Evolutionary conservation across 1,140 invertebrate species (phyloP).

Genomic region (Pachypeltis micranthus): DNA sequence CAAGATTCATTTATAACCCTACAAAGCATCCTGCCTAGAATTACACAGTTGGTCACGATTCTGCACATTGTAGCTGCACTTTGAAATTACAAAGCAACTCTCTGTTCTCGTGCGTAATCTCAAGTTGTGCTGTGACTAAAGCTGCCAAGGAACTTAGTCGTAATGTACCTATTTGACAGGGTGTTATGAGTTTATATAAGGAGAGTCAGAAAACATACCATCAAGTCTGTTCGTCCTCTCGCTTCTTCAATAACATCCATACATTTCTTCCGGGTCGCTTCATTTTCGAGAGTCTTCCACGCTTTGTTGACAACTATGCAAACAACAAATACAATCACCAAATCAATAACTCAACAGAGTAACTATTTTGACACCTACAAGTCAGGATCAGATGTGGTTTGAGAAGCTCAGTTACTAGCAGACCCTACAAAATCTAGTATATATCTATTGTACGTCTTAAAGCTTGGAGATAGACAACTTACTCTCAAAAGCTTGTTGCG

Average conservation of each 20-base stretch:
- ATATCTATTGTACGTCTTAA: neutral
- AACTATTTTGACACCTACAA: neutral
- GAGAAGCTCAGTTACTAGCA: neutral
- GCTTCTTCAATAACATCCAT: slow-evolving; percentile 96
- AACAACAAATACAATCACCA: slow-evolving; percentile 21
- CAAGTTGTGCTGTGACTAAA: no score
- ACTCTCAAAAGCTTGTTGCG: slow-evolving; percentile 87
- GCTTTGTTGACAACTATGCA: slow-evolving; percentile 80
- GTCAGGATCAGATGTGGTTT: neutral
- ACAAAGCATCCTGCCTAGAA: no score
- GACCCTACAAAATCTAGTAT: neutral
- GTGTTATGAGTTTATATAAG: no score
- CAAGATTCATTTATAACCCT: no score
- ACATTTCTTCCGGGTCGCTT: slow-evolving; percentile 85
- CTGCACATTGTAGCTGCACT: no score
- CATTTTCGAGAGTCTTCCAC: slow-evolving; percentile 92
- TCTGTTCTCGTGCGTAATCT: no score
- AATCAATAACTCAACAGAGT: neutral
- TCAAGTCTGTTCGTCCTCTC: slow-evolving; percentile 82
- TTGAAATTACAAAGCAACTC: no score
- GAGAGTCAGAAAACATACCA: slow-evolving; percentile 60
- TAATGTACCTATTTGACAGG: no score
- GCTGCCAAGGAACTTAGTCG: no score
- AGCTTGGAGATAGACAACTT: slow-evolving; percentile 23
- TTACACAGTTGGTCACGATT: no score